phyloP scores from a whole-genome alignment of 1,140 invertebrate genomes.

The Caenorhabditis inopinata region DNA sequence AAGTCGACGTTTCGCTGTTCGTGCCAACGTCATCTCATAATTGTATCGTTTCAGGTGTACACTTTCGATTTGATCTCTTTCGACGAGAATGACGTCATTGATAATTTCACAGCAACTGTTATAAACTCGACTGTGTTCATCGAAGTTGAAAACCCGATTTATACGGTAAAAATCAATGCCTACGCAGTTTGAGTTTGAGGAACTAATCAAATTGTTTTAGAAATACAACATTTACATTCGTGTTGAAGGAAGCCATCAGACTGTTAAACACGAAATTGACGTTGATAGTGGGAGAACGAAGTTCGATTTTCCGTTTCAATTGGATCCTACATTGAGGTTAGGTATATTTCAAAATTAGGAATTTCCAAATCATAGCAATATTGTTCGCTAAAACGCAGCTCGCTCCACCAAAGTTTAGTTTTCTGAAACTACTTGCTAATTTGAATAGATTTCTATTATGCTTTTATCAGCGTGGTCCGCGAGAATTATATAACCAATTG shows the following conservation, averaged over 20 bases:
- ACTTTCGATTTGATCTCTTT: constrained; percentile 29
- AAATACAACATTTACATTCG: constrained; percentile 28
- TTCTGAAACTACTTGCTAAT: no score
- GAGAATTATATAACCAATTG: no score
- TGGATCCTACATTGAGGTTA: constrained; percentile 8
- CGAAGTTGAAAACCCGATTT: constrained; percentile 15
- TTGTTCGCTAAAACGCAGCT: no score
- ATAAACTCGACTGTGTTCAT: constrained; percentile 19
- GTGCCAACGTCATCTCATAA: no score
- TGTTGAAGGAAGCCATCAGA: not conserved
- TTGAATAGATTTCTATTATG: no score
- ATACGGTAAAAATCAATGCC: not conserved
- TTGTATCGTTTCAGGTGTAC: not conserved
- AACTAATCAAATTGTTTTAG: not conserved
- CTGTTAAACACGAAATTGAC: constrained; percentile 19
- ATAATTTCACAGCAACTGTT: constrained; percentile 9
- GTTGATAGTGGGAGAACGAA: not conserved
- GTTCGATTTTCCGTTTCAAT: constrained; percentile 20
- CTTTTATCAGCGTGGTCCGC: no score
- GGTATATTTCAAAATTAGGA: no score
- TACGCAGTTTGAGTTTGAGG: no score
- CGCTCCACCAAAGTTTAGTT: no score
- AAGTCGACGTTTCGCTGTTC: no score
- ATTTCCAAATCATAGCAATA: no score
- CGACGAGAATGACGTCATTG: constrained; percentile 24